Base-by-base conservation (phyloP, 2,113 vertebrate genomes). In the Bombycilla garrulus region DNA sequence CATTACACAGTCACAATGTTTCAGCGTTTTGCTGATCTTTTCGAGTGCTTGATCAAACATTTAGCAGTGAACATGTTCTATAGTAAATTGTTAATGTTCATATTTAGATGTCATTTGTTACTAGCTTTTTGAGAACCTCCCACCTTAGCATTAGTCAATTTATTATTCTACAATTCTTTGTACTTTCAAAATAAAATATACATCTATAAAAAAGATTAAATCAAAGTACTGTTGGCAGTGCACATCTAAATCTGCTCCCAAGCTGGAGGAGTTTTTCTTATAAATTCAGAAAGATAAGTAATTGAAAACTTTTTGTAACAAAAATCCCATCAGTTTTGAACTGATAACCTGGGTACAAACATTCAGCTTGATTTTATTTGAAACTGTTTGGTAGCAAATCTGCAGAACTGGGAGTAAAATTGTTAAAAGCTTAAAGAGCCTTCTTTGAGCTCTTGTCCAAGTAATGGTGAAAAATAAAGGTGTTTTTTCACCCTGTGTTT, bases 391-490 rank as follows among this genome's bases (percentile, higher is more conserved):
- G 73, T 38, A 83, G 25, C 40, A 89, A 89, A 85, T 42, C 6
- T 74, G 22, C 33, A 85, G 62, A 92, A 88, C 2, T 57, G 60
- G 28, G 26, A 23, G 18, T 38, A 35, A 86, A 81, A 79, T 50
- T 74, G 47, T 91, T 81, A 80, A 92, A 86, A 78, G 15, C 14
- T 82, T 2, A 0, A 21, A 38, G 24, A 77, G 4, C 10, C 38
- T 67, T 61, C 11, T 51, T 94, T 88, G 38, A 77, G 15, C 33
- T 91, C 51, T 76, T 87, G 35, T 69, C 23, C 50, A n/a, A 80
- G 28, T 76, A 74, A 67, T 90, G 26, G 44, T 94, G 91, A 74
- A 94, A 96, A 96, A 81, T 62, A 58, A n/a, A 67, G 12, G 29
- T 54, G 5, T 4, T n/a, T 72, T 83, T 40, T 40, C 33, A 93